phyloP scores from a whole-genome alignment of 92 coral and sea anemone genomes.

The Epizoanthus stellaris region DNA sequence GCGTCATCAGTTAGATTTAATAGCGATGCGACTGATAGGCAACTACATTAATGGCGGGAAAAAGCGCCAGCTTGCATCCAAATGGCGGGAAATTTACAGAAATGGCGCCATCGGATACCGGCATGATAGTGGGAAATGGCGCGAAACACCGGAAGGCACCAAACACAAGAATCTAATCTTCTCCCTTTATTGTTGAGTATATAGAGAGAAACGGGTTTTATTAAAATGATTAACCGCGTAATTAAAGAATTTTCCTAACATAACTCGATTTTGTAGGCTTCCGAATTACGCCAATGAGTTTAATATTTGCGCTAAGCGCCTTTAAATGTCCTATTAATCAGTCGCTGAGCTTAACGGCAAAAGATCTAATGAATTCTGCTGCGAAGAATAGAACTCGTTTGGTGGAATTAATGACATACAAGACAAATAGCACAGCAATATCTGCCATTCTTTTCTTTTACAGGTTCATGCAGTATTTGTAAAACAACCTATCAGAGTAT shows the following conservation, averaged over 20 bases:
- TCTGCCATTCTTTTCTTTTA: conserved; percentile 36
- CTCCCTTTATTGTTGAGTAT: conserved; percentile 30
- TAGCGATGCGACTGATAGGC: conserved; percentile 15
- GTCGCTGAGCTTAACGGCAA: conserved; percentile 39
- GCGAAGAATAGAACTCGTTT: conserved; percentile 27
- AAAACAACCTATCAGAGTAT: conserved; percentile 41
- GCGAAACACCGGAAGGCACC: conserved; percentile 44
- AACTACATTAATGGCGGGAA: conserved; percentile 39
- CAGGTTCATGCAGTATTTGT: conserved; percentile 5
- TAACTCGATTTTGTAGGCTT: conserved; percentile 22
- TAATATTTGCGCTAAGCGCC: conserved; percentile 33
- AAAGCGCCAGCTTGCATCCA: conserved; percentile 37
- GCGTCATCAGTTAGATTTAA: conserved; percentile 1
- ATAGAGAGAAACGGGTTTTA: conserved; percentile 26
- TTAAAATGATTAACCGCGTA: conserved; percentile 29
- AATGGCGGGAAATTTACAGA: conserved; percentile 34
- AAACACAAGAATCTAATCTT: conserved; percentile 34
- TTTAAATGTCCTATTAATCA: conserved; percentile 44
- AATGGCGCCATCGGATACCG: conserved; percentile 42
- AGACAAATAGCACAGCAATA: conserved; percentile 22
- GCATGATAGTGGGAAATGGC: conserved; percentile 38
- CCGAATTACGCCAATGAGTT: conserved; percentile 23
- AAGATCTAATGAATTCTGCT: conserved; percentile 43
- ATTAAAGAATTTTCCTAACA: conserved; percentile 39
- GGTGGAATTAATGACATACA: conserved; percentile 34